Percentiles rank a stretch among this genome's conserved stretches.
These are phyloP conservation scores for Beroe ovata DNA, from an alignment of 37 sponge, comb jelly and placozoan genomes.

Conservation along the genomic window DNA sequence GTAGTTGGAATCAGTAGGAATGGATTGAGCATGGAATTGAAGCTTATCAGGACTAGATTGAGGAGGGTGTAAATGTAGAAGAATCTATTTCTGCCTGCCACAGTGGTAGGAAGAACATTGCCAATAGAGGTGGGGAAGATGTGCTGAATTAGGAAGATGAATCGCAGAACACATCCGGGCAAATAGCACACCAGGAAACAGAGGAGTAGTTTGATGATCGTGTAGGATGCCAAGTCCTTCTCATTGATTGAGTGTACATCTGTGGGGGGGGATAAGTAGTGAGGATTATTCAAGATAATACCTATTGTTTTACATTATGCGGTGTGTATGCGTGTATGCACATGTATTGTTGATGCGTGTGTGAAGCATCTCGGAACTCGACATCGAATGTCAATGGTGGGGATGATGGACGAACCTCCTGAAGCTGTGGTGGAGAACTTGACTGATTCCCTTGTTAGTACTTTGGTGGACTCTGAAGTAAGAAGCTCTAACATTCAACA, in stretches of 20 bases:
- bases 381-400: too few relatives aligned
- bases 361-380: too few relatives aligned
- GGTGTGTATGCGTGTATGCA: too few relatives aligned
- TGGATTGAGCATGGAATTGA: constrained; percentile 61
- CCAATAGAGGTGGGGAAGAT: background rate
- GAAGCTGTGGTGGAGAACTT: too few relatives aligned
- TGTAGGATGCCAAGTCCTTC: constrained; percentile 38
- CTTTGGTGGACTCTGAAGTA: background rate
- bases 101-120: background rate
- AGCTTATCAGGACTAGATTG: constrained; percentile 11
- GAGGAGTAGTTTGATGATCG: constrained; percentile 49
- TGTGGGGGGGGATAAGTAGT: background rate
- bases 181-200: constrained; percentile 57
- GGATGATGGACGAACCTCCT: too few relatives aligned
- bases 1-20: constrained; percentile 27
- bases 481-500: too few relatives aligned
- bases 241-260: background rate
- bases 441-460: background rate
- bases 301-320: too few relatives aligned
- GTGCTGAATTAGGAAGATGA: constrained; percentile 28
- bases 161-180: constrained; percentile 2
- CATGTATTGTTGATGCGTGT: too few relatives aligned
- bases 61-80: constrained; percentile 15
- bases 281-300: too few relatives aligned
- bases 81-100: constrained; percentile 20